These are phyloP conservation scores for Sphenodon punctatus DNA, from an alignment of 2,797 vertebrate species.

Conservation along the genomic window DNA sequence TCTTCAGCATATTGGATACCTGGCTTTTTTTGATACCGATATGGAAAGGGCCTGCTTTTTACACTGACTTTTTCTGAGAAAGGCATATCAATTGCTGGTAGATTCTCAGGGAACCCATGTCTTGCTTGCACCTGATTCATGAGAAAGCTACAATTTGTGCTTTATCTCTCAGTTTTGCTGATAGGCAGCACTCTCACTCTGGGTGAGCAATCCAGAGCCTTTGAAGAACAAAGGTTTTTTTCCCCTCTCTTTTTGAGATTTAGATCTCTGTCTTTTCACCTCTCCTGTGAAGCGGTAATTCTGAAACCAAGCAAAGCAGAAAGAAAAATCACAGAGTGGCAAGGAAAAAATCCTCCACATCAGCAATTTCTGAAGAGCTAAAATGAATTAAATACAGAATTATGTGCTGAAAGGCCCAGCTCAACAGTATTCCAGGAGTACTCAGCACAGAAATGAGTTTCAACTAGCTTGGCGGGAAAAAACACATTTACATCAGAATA, in stretches of 20 bases:
- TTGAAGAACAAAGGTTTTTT: not conserved
- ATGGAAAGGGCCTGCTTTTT: not conserved
- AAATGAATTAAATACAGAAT: not conserved
- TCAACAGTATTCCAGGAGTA: not conserved
- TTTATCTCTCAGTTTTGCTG: not conserved
- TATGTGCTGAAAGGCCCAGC: not conserved
- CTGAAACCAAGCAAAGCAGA: not conserved
- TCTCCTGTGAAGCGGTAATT: not conserved
- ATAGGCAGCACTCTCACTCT: not conserved
- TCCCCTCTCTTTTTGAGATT: not conserved
- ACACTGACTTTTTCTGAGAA: not conserved
- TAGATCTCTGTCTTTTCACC: not conserved
- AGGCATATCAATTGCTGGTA: not conserved
- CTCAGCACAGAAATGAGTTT: not conserved
- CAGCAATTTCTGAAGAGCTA: not conserved
- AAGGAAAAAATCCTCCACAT: not conserved
- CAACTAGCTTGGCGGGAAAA: not conserved
- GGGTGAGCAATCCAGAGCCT: not conserved
- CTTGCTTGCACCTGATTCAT: not conserved
- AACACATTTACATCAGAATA: not conserved
- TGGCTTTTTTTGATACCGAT: not conserved
- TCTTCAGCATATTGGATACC: not conserved
- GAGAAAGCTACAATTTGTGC: not conserved
- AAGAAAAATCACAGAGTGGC: accelerated
- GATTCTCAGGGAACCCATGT: not conserved